Evolutionary conservation across 2,888 invertebrate species (phyloP).

Genomic region (Oscheius sp.): DNA sequence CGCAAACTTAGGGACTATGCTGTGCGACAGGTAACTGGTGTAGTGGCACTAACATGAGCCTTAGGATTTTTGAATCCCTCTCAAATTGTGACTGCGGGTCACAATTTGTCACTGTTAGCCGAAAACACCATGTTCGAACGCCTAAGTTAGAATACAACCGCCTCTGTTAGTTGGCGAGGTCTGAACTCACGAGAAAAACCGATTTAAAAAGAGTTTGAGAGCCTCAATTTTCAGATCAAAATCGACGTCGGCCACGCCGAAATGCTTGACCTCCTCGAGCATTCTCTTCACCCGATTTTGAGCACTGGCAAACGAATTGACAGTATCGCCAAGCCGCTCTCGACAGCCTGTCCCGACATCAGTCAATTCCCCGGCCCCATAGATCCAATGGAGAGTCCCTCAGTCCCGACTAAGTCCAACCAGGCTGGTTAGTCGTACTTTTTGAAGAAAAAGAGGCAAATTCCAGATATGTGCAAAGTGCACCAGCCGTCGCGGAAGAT

Average conservation of each 20-base stretch:
- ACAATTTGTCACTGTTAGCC: no score
- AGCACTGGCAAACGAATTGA: conserved; percentile 15
- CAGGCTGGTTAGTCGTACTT: not conserved
- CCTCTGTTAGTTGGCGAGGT: no score
- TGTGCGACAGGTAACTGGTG: no score
- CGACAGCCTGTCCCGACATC: conserved; percentile 27
- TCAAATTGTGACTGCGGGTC: no score
- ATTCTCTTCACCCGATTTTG: not conserved
- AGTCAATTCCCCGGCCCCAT: not conserved
- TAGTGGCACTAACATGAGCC: no score
- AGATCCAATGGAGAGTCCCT: conserved; percentile 2
- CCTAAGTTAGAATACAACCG: no score
- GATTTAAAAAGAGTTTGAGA: no score
- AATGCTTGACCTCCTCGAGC: conserved; percentile 47
- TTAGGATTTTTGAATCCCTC: no score
- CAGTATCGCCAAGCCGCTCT: conserved; percentile 3
- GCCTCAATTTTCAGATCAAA: conserved; percentile 44
- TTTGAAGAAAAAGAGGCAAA: not conserved
- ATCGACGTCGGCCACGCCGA: conserved; percentile 55
- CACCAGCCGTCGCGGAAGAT: conserved; percentile 15
- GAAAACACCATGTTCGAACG: no score
- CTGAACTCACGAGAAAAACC: no score
- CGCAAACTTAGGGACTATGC: no score
- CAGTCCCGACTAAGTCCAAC: conserved; percentile 10
- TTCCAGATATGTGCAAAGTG: conserved; percentile 6